These are phyloP conservation scores for Enhydra lutris DNA, from an alignment of 2,113 vertebrate genomes.

Conservation along the genomic window DNA sequence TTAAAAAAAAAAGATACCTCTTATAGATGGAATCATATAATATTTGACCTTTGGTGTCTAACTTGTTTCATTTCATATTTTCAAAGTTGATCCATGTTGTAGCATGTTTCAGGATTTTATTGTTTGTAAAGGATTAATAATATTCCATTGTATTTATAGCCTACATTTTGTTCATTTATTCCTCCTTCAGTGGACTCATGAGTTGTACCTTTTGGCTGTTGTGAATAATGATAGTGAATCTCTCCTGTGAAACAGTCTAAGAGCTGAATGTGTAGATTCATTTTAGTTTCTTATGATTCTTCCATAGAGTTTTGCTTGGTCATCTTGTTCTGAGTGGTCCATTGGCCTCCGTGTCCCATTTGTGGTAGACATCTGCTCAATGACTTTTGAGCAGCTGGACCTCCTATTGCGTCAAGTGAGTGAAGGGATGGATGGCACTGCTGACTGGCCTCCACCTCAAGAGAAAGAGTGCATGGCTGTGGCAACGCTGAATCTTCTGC, in stretches of 20 bases:
- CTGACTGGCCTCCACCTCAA: conserved; percentile 97
- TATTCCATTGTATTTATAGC: neutral
- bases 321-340: conserved; percentile 97
- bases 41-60: neutral
- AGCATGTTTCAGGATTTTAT: neutral
- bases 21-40: neutral
- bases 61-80: neutral
- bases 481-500: conserved; percentile 92
- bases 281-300: conserved; percentile 29
- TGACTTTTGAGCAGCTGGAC: conserved; percentile 98
- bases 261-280: neutral
- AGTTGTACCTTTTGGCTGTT: neutral
- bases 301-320: conserved; percentile 93
- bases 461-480: conserved; percentile 99
- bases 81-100: neutral
- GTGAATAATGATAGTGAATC: neutral
- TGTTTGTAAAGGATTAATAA: neutral
- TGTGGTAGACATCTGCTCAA: conserved; percentile 95
- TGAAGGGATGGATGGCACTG: conserved; percentile 97
- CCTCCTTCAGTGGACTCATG: neutral
- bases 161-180: neutral
- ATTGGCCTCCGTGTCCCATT: conserved; percentile 96
- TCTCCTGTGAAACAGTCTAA: neutral
- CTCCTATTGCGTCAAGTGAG: conserved; percentile 94
- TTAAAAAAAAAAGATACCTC: too few species aligned